These are phyloP conservation scores for Crambe crambe DNA, from an alignment of 37 sponge, comb jelly and placozoan species.

Conservation along the genomic window DNA sequence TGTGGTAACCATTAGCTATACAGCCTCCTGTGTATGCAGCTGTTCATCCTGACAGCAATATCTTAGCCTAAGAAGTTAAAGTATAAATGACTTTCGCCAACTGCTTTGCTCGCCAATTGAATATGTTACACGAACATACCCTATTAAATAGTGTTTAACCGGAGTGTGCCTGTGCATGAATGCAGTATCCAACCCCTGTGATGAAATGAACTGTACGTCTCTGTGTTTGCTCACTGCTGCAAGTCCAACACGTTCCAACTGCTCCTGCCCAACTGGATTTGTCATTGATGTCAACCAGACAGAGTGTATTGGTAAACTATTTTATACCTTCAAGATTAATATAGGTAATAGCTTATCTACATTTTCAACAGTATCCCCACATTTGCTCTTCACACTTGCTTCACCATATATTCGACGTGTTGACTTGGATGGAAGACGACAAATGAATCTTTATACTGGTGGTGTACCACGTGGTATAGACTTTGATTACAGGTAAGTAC, in stretches of 20 bases:
- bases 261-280: conserved; percentile 17
- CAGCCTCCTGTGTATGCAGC: too few relatives aligned
- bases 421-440: conserved; percentile 9
- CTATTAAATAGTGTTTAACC: background rate
- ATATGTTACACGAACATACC: too few relatives aligned
- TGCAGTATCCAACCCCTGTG: conserved; percentile 5
- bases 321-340: background rate
- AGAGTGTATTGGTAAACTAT: conserved; percentile 6
- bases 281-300: background rate
- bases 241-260: conserved; percentile 1
- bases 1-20: too few relatives aligned
- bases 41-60: too few relatives aligned
- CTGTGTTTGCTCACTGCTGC: background rate
- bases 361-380: background rate
- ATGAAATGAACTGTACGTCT: background rate
- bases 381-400: background rate
- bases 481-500: conserved; percentile 20
- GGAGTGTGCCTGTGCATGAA: background rate
- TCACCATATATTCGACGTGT: conserved; percentile 11
- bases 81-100: too few relatives aligned
- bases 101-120: too few relatives aligned
- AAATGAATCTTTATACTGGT: background rate
- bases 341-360: background rate
- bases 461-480: background rate
- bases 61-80: too few relatives aligned